These are phyloP conservation scores for Hirudo medicinalis DNA, from an alignment of 1,140 invertebrate species.

Conservation along the genomic window DNA sequence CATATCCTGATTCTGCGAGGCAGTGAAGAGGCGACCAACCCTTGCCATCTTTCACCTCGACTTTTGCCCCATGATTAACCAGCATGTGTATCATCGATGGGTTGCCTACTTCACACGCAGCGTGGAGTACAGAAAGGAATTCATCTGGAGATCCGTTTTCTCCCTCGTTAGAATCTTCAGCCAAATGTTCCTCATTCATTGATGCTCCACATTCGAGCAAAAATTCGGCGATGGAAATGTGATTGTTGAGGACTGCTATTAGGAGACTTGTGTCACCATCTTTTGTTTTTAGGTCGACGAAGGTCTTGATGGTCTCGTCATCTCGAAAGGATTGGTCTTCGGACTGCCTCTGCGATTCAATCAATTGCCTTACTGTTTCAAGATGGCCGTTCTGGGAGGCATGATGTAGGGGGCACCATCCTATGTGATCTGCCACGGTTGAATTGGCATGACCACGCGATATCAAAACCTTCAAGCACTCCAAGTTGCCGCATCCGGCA, in stretches of 20 bases:
- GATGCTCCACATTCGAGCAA: constrained; percentile 13
- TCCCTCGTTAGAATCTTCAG: background rate
- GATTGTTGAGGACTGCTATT: constrained; percentile 22
- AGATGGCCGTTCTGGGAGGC: constrained; percentile 29
- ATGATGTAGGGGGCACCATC: constrained; percentile 23
- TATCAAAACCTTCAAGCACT: constrained; percentile 34
- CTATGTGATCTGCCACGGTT: constrained; percentile 14
- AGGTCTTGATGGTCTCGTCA: background rate
- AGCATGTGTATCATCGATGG: constrained; percentile 13
- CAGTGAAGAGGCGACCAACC: constrained; percentile 24
- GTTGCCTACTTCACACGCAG: constrained; percentile 20
- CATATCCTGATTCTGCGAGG: constrained; percentile 15
- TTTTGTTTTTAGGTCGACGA: constrained; percentile 14
- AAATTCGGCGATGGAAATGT: constrained; percentile 9
- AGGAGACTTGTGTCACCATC: constrained; percentile 20
- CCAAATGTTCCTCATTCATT: constrained; percentile 1
- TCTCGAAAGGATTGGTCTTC: background rate
- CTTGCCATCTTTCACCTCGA: constrained; percentile 19
- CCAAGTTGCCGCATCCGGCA: constrained; percentile 36
- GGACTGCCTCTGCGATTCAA: background rate
- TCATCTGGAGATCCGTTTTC: constrained; percentile 10
- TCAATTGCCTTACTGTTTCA: constrained; percentile 37
- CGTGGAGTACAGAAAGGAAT: constrained; percentile 17
- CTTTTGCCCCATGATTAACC: constrained; percentile 11
- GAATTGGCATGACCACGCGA: background rate